A percentile compares a stretch with the other conserved stretches of the same genome.
Conservation (phyloP, 1,140 invertebrate genomes). For the Gryon sp. region DNA sequence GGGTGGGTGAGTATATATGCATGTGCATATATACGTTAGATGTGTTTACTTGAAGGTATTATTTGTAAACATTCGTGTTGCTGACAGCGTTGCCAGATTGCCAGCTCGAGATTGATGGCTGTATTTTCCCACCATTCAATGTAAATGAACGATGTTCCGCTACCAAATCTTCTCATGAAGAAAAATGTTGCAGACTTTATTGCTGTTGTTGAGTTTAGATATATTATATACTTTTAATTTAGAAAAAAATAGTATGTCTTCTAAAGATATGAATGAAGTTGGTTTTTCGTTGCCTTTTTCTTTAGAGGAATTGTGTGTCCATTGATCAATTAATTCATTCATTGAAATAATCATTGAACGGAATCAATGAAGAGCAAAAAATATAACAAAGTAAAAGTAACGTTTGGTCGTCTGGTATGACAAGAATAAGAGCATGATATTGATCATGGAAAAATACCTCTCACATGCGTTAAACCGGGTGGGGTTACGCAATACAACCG, state of each 20-base stretch:
- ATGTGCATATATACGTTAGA: too few relatives aligned
- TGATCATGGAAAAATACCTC: constrained; percentile 77
- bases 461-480: constrained; percentile 59
- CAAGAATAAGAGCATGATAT: constrained; percentile 77
- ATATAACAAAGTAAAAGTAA: constrained; percentile 58
- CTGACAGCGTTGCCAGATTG: constrained; percentile 23
- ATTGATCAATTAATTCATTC: too few relatives aligned
- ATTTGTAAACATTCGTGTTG: constrained; percentile 66
- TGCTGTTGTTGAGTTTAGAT: too few relatives aligned
- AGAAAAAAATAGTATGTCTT: too few relatives aligned
- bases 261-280: too few relatives aligned
- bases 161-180: constrained; percentile 6
- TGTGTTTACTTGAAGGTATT: constrained; percentile 36
- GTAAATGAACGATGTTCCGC: constrained; percentile 6
- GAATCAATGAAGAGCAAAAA: too few relatives aligned
- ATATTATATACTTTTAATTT: too few relatives aligned
- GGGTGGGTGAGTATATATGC: too few relatives aligned
- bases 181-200: too few relatives aligned
- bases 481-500: constrained; percentile 62
- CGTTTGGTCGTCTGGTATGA: constrained; percentile 71
- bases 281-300: too few relatives aligned
- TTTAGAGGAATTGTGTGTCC: too few relatives aligned
- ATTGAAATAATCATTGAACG: too few relatives aligned
- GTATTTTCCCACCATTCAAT: constrained; percentile 18
- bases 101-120: constrained; percentile 16